A percentile compares a stretch with the other conserved stretches of the same genome.
phyloP scores from a whole-genome alignment of 1,140 invertebrate genomes.

The Pseudomyrmex pallidus region DNA sequence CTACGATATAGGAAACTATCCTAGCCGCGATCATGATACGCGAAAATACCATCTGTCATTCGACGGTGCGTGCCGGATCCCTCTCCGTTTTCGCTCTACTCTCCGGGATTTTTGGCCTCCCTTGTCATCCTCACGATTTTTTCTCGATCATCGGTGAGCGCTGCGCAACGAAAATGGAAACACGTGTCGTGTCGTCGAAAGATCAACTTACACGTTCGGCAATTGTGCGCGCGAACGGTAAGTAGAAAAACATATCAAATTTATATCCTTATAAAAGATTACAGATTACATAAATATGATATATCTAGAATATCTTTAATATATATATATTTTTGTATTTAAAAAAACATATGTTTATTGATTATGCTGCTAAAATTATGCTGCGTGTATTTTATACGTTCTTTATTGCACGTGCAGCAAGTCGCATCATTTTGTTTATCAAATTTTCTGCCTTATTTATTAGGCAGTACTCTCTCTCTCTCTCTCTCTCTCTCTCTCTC shows the following conservation, averaged over 20 bases:
- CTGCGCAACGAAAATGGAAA: conserved; percentile 4
- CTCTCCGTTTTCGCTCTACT: conserved; percentile 29
- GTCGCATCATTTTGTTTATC: background rate
- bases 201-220: background rate
- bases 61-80: conserved; percentile 74
- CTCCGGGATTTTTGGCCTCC: conserved; percentile 51
- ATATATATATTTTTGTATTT: no score
- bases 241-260: background rate
- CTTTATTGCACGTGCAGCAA: background rate
- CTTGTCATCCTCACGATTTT: background rate
- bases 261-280: no score
- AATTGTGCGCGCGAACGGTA: background rate
- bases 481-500: background rate
- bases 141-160: background rate
- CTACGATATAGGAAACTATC: conserved; percentile 80
- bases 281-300: no score
- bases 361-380: background rate
- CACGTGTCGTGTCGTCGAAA: background rate
- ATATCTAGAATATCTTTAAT: no score
- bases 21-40: conserved; percentile 82
- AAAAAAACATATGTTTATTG: no score
- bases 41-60: conserved; percentile 83
- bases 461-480: background rate
- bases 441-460: conserved; percentile 29
- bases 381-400: background rate